phyloP scores from a whole-genome alignment of 2,888 invertebrate genomes.

The Periphyllus acericola region DNA sequence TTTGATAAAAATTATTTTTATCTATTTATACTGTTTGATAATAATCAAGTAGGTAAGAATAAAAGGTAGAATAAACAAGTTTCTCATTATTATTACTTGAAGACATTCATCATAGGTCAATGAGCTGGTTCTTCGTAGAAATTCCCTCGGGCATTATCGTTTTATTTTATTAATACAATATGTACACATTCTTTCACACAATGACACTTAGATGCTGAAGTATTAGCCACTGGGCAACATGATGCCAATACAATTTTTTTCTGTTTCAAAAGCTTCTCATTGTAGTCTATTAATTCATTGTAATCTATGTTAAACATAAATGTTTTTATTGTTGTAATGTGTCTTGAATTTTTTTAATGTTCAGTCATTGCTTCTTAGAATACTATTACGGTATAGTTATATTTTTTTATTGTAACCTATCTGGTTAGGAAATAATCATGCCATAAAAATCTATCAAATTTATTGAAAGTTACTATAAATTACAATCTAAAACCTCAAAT shows the following conservation, averaged over 20 bases:
- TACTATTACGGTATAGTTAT: neutral
- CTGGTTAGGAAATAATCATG: no score
- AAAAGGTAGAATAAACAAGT: conserved; percentile 51
- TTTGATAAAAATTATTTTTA: neutral
- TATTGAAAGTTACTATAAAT: no score
- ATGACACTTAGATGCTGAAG: conserved; percentile 53
- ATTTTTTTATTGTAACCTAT: neutral
- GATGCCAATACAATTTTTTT: conserved; percentile 30
- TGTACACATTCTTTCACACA: conserved; percentile 52
- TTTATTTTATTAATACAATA: conserved; percentile 59
- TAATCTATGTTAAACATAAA: neutral
- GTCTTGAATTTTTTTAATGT: neutral
- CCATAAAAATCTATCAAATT: no score
- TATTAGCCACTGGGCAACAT: conserved; percentile 50
- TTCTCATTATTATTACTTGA: conserved; percentile 43
- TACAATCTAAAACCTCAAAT: neutral
- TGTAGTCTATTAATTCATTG: conserved; percentile 28
- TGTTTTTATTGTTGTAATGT: neutral
- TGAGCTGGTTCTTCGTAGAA: conserved; percentile 53
- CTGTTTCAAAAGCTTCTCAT: conserved; percentile 30
- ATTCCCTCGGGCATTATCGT: conserved; percentile 50
- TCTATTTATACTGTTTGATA: conserved; percentile 22
- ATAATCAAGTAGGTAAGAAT: conserved; percentile 23
- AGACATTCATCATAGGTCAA: conserved; percentile 60
- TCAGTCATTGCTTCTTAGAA: neutral